Evolutionary conservation across 2,113 vertebrate genomes (phyloP), one percentile per base, ranked within the genome.

Genomic region (Kryptolebias marmoratus): DNA sequence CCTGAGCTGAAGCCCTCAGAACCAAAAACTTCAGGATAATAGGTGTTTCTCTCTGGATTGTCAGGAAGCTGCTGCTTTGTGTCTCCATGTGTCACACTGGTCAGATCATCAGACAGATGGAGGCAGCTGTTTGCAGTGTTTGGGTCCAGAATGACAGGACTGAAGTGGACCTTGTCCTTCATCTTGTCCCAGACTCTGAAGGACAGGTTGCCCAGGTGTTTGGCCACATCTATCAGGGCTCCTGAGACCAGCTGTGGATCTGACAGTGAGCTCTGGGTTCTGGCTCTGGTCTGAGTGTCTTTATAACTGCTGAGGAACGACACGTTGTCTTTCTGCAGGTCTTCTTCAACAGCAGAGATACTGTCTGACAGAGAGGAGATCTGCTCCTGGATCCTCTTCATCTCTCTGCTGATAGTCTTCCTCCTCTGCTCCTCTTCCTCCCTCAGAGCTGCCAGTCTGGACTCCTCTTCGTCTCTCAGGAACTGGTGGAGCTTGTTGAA

Each of bases 391-490:
- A 85, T 75, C 53, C 3, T 80, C 71, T 78, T 66, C 48, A 49
- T 53, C 63, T 71, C 59, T 68, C 58, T 49, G 62, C 28, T 50
- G 27, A 84, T 7, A 36, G n/a, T 76, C 69, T 54, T 65, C 64
- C 44, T 47, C 71, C 78, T 82, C 68, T 63, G 63, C 70, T 84
- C 71, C 69, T 78, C 74, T 81, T 81, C 78, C 61, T 73, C 68
- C 67, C 74, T 82, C 77, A 87, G 74, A 75, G 68, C 68, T 54
- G 65, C 62, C 71, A 85, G 64, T 73, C 83, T 83, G 80, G 52
- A 75, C 63, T 80, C 80, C 74, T 89, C 77, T 73, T 87, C 80
- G 70, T 85, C 68, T 63, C 55, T 54, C 36, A 67, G 64, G 52
- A 68, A 68, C 65, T 22, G 22, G 22, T 22, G 22, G 22, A 22